A percentile compares a stretch with the other conserved stretches of the same genome.
phyloP scores from a whole-genome alignment of 2,888 invertebrate genomes.

The Lasius platythorax region DNA sequence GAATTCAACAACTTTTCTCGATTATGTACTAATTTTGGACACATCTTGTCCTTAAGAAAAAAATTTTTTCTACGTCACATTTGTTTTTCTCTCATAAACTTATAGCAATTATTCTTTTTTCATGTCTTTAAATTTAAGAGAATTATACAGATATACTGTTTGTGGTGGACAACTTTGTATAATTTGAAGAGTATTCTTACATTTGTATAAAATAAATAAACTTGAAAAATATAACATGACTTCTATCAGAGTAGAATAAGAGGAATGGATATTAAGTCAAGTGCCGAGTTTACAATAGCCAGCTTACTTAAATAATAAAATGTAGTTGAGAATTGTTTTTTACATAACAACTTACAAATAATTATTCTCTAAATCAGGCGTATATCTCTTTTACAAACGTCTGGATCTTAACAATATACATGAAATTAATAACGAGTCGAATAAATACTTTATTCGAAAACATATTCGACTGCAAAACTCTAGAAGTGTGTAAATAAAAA shows the following conservation, averaged over 20 bases:
- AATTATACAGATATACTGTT: constrained; percentile 17
- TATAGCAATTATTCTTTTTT: background rate
- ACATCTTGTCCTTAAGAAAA: background rate
- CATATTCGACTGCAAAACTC: background rate
- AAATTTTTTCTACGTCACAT: background rate
- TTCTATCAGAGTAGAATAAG: constrained; percentile 45
- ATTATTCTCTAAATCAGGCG: constrained; percentile 20
- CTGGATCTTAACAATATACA: constrained; percentile 4
- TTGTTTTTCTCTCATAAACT: background rate
- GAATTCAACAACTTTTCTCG: background rate
- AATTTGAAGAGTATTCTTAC: background rate
- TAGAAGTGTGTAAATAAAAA: constrained; percentile 5
- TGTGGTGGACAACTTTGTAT: background rate
- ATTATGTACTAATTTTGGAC: background rate
- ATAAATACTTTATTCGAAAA: constrained; percentile 30
- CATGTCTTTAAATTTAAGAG: background rate
- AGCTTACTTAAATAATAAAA: constrained; percentile 57
- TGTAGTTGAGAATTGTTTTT: constrained; percentile 22
- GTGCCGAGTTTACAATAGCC: constrained; percentile 79
- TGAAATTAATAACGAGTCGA: constrained; percentile 21
- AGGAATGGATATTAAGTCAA: constrained; percentile 63
- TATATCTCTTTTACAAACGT: background rate
- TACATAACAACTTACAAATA: constrained; percentile 33
- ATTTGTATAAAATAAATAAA: constrained; percentile 49
- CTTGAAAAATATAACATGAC: constrained; percentile 39